Conservation (phyloP, 2,888 invertebrate genomes). For the Conchocele bisecta region DNA sequence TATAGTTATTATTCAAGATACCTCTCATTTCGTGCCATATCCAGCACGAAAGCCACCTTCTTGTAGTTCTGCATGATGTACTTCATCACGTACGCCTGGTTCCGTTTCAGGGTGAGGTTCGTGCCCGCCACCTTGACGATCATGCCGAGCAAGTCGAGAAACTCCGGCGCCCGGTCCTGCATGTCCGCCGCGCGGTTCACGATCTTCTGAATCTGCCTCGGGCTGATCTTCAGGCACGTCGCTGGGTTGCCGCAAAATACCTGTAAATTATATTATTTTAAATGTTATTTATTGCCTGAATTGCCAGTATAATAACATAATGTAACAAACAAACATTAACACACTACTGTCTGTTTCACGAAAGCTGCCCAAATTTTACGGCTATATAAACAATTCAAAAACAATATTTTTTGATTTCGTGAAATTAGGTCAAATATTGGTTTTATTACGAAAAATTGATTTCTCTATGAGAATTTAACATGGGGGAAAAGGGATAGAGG, state of each 20-base stretch:
- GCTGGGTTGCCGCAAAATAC: slow-evolving; percentile 81
- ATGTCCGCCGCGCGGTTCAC: slow-evolving; percentile 78
- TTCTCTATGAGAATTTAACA: too few relatives aligned
- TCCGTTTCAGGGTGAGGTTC: slow-evolving; percentile 81
- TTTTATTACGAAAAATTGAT: too few relatives aligned
- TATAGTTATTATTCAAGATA: too few relatives aligned
- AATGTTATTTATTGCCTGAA: too few relatives aligned
- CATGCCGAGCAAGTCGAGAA: slow-evolving; percentile 79
- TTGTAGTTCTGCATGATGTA: slow-evolving; percentile 82
- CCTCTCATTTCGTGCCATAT: slow-evolving; percentile 77
- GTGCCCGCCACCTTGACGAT: slow-evolving; percentile 80
- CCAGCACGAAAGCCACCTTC: slow-evolving; percentile 79
- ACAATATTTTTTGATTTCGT: too few relatives aligned
- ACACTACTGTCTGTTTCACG: too few relatives aligned
- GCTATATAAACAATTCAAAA: too few relatives aligned
- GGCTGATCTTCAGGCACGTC: slow-evolving; percentile 80
- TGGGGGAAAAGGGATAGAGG: too few relatives aligned
- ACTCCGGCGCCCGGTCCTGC: slow-evolving; percentile 80
- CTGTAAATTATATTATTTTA: slow-evolving; percentile 62
- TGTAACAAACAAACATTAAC: too few relatives aligned
- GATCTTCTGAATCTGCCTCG: slow-evolving; percentile 80
- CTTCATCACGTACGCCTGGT: slow-evolving; percentile 82
- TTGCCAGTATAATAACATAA: too few relatives aligned
- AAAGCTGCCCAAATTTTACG: too few relatives aligned
- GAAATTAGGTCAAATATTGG: too few relatives aligned